A percentile compares a stretch with the other conserved stretches of the same genome.
Evolutionary conservation across 1,140 invertebrate species (phyloP).

Genomic region (Scaptomyza graminum): DNA sequence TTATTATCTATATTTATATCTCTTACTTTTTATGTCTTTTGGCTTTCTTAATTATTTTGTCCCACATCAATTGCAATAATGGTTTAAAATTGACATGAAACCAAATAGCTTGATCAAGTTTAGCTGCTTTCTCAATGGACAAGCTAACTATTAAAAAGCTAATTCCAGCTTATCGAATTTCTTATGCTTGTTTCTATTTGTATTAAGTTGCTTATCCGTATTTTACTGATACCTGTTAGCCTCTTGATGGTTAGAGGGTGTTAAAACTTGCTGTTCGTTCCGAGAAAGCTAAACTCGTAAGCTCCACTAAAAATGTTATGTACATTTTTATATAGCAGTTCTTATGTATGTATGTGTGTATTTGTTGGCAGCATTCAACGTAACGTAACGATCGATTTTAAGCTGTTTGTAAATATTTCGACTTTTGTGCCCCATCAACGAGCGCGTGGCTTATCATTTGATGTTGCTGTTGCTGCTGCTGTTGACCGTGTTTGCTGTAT

Average conservation of each 20-base stretch:
- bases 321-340: neutral
- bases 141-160: too few species aligned
- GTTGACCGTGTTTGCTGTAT: constrained; percentile 21
- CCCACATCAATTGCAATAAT: too few species aligned
- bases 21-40: too few species aligned
- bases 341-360: neutral
- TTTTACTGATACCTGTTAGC: neutral
- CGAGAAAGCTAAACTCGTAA: neutral
- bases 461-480: constrained; percentile 6
- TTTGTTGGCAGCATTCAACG: constrained; percentile 6
- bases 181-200: neutral
- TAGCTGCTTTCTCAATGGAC: too few species aligned
- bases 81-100: too few species aligned
- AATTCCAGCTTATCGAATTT: neutral
- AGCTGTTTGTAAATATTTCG: constrained; percentile 69
- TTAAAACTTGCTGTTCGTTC: neutral
- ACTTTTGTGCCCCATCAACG: constrained; percentile 45
- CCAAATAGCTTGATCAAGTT: too few species aligned
- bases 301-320: neutral
- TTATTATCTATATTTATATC: too few species aligned
- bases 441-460: constrained; percentile 16
- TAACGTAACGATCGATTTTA: constrained; percentile 39
- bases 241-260: constrained; percentile 8
- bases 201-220: neutral
- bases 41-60: too few species aligned